Evolutionary conservation across 2,113 vertebrate species (phyloP).

Genomic region (Nothoprocta perdicaria): DNA sequence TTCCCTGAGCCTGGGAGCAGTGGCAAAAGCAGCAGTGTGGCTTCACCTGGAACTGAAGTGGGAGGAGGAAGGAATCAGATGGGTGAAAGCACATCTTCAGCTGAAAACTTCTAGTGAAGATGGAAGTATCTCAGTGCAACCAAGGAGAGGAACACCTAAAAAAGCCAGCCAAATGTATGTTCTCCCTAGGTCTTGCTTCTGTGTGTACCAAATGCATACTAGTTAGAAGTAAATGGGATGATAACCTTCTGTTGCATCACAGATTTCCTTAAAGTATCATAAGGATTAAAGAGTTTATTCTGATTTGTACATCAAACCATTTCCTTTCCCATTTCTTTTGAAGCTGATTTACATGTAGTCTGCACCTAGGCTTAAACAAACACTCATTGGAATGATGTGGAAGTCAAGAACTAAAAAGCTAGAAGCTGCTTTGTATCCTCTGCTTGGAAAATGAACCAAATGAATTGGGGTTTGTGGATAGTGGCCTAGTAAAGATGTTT

Average conservation of each 20-base stretch:
- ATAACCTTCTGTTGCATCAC: slow-evolving; percentile 18
- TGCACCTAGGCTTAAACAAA: slow-evolving; percentile 42
- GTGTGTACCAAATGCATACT: neutral
- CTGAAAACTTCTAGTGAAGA: neutral
- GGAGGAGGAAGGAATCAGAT: neutral
- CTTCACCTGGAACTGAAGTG: neutral
- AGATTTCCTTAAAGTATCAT: neutral
- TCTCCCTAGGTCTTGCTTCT: slow-evolving; percentile 36
- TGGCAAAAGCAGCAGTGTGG: neutral
- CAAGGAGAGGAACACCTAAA: neutral
- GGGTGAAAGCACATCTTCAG: neutral
- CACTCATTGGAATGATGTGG: slow-evolving; percentile 3
- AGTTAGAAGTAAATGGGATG: neutral
- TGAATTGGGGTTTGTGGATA: slow-evolving; percentile 37
- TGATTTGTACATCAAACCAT: slow-evolving; percentile 32
- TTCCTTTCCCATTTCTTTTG: slow-evolving; percentile 53
- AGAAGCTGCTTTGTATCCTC: neutral
- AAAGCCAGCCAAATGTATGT: neutral
- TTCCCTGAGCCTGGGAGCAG: neutral
- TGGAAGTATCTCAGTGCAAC: neutral
- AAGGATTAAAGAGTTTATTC: slow-evolving; percentile 50
- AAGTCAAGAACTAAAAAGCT: slow-evolving; percentile 36
- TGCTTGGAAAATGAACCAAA: too few species aligned
- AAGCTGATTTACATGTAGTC: slow-evolving; percentile 37
- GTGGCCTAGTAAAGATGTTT: slow-evolving; percentile 29